Conservation (phyloP, 2,113 vertebrate species). For the Ciconia boyciana region DNA sequence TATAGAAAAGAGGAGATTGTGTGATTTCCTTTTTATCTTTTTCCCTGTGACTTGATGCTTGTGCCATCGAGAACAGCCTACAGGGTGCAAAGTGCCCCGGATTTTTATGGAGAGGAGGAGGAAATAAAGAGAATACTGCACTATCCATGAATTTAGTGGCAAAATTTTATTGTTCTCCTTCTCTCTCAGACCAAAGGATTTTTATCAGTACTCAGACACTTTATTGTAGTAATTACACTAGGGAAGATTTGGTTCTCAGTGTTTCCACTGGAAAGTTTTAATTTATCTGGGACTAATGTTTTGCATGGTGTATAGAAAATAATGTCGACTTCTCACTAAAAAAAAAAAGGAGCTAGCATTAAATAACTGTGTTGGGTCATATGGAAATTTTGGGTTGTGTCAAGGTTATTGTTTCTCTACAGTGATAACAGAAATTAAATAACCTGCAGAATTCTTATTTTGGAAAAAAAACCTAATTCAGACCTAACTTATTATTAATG, state of each 20-base stretch:
- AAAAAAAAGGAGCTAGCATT: background rate
- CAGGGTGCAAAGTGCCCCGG: background rate
- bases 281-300: background rate
- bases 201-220: background rate
- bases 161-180: background rate
- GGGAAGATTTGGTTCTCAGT: background rate
- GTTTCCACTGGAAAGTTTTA: background rate
- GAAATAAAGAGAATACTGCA: background rate
- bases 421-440: background rate
- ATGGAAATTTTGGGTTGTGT: background rate
- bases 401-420: background rate
- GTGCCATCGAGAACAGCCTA: background rate
- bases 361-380: background rate
- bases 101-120: background rate
- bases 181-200: background rate
- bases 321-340: background rate
- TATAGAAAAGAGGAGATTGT: background rate
- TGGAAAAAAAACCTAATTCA: slow-evolving; percentile 14
- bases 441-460: slow-evolving; percentile 6
- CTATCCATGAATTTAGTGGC: background rate
- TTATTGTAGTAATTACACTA: background rate
- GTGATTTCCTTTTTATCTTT: background rate
- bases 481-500: slow-evolving; percentile 58
- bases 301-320: background rate
- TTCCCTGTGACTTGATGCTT: background rate